Base-by-base conservation (phyloP, 23 tunicate species). In the Trididemnum miniatum region DNA sequence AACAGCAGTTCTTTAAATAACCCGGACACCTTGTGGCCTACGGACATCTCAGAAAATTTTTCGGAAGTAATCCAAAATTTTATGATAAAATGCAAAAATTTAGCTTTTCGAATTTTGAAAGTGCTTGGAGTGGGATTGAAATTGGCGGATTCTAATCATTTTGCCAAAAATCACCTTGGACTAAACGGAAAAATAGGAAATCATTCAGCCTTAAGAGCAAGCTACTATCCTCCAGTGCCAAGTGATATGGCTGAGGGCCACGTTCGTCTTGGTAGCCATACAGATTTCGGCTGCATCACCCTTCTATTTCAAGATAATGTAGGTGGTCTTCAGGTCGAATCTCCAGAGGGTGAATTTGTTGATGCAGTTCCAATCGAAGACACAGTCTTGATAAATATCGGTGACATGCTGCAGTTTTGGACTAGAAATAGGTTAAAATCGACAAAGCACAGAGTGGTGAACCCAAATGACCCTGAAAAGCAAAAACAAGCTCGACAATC, bases 231-330 rank as follows among this genome's bases (percentile, higher is more conserved):
- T 22, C 87, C 90, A 18, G 1, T 91, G 1, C 71, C 87, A 25
- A 23, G 64, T 1, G 64, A 51, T 35, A 20, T 67, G 1, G 28
- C 65, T 59, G 71, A 76, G 0, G 71, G 71, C 5, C 90, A 82
- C 54, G 33, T 86, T 20, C 63, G 97, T 1, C 76, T 91, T 31
- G 97, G 97, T 28, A 85, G 72, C 22, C 97, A 91, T 76, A 64
- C 84, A 3, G 97, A 91, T 86, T 91, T 85, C 86, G 97, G 97
- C 20, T 85, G 89, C 18, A 54, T 86, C 29, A 85, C 97, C 1
- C 37, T 91, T 51, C 65, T 91, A 34, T 91, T 85, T 60, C 90
- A 91, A 77, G 97, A 82, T 66, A 54, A 82, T 20, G 71, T 91
- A 35, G 97, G 97, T 20, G 97, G 90, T 1, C 44, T 91, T n/a